Percentiles rank a stretch among this genome's conserved stretches.
These are phyloP conservation scores for Polyommatus iphigenia DNA, from an alignment of 2,888 invertebrate genomes.

Conservation along the genomic window DNA sequence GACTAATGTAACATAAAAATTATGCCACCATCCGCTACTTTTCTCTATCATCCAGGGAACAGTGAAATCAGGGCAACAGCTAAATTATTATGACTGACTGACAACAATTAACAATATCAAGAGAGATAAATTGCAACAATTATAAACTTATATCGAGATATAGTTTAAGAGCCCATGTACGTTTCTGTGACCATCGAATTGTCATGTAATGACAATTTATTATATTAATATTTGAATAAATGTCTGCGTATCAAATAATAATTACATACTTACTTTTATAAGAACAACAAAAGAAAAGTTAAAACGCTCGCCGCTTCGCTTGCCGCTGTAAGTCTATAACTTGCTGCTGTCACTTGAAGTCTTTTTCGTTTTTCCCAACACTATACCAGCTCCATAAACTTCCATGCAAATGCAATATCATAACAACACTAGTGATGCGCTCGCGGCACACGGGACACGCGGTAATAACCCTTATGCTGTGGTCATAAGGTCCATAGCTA, in stretches of 20 bases:
- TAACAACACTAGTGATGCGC: constrained; percentile 16
- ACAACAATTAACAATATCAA: too few relatives aligned
- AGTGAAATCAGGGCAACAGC: too few relatives aligned
- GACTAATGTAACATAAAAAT: too few relatives aligned
- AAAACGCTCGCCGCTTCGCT: neutral
- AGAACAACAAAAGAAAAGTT: neutral
- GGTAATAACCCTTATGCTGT: neutral
- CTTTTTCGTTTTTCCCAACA: constrained; percentile 31
- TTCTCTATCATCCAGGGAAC: too few relatives aligned
- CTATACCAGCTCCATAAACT: constrained; percentile 31
- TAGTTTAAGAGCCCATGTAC: neutral
- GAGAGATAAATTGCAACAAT: too few relatives aligned
- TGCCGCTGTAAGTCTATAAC: neutral
- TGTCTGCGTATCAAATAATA: too few relatives aligned
- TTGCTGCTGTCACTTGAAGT: neutral
- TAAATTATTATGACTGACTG: too few relatives aligned
- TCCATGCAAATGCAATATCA: constrained; percentile 32
- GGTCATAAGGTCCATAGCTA: neutral
- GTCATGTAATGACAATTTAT: too few relatives aligned
- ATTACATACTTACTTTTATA: too few relatives aligned
- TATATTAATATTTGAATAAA: too few relatives aligned
- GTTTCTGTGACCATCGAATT: neutral
- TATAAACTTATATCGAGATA: neutral
- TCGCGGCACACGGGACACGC: neutral
- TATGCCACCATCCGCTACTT: too few relatives aligned